These are phyloP conservation scores for Stigmatopora nigra DNA, from an alignment of 2,113 vertebrate genomes.

Conservation along the genomic window DNA sequence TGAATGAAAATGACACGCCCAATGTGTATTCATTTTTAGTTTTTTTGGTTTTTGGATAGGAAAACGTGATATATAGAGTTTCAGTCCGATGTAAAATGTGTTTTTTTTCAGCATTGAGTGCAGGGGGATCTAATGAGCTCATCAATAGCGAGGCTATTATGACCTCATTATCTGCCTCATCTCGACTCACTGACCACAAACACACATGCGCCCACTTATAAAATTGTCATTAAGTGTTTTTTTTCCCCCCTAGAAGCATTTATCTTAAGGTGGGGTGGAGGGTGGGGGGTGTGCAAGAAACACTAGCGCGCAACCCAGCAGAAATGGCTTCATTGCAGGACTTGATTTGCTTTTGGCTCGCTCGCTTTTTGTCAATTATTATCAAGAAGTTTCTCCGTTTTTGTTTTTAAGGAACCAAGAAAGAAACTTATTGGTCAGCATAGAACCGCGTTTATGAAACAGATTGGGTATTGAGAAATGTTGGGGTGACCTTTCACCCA, in stretches of 20 bases:
- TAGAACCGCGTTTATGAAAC: background rate
- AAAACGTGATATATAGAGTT: too few relatives aligned
- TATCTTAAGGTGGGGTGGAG: conserved; percentile 59
- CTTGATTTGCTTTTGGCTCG: background rate
- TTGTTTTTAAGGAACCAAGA: background rate
- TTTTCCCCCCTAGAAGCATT: conserved; percentile 56
- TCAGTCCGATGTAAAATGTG: background rate
- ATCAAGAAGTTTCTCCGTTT: background rate
- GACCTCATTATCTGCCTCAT: conserved; percentile 72
- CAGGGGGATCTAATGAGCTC: conserved; percentile 57
- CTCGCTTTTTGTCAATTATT: background rate
- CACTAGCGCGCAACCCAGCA: background rate
- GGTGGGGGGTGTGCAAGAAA: conserved; percentile 24
- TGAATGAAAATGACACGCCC: too few relatives aligned
- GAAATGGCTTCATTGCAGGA: background rate
- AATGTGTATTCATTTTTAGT: too few relatives aligned
- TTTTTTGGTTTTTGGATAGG: too few relatives aligned
- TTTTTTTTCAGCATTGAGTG: conserved; percentile 22
- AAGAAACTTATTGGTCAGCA: background rate
- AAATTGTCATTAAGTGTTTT: conserved; percentile 78
- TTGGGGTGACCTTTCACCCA: background rate
- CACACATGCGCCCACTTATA: conserved; percentile 71
- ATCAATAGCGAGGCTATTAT: conserved; percentile 70
- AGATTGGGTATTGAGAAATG: background rate
- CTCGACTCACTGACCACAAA: conserved; percentile 77